Evolutionary conservation across 2,888 invertebrate genomes (phyloP).

Genomic region (Pyrgus malvae): DNA sequence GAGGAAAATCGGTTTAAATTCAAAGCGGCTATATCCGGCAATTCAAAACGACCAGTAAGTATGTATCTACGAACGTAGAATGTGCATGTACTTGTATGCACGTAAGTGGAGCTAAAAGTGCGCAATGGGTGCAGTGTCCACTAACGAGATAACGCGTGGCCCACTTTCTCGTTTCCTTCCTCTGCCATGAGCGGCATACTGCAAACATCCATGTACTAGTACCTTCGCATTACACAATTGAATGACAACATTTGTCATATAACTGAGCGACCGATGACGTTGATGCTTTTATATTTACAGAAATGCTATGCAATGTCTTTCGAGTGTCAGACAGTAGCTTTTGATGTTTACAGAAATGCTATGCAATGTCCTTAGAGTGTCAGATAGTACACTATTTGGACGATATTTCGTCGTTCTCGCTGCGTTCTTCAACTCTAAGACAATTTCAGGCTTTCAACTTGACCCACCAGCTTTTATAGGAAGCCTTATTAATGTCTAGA

Average conservation of each 20-base stretch:
- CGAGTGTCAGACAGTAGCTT: neutral
- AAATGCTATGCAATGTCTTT: neutral
- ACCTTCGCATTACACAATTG: slow-evolving; percentile 28
- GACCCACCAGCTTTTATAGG: too few relatives aligned
- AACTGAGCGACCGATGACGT: slow-evolving; percentile 4
- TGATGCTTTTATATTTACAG: neutral
- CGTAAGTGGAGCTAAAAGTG: neutral
- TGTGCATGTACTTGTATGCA: neutral
- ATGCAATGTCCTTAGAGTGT: too few relatives aligned
- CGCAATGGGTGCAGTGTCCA: slow-evolving; percentile 53
- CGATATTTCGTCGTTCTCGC: too few relatives aligned
- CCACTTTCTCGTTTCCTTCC: slow-evolving; percentile 72
- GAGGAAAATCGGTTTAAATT: neutral
- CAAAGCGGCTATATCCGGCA: neutral
- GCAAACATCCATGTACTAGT: slow-evolving; percentile 30
- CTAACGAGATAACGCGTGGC: slow-evolving; percentile 68
- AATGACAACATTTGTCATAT: slow-evolving; percentile 8
- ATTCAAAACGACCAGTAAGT: neutral
- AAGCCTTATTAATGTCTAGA: too few relatives aligned
- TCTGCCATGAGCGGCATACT: slow-evolving; percentile 43
- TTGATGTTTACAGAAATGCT: neutral
- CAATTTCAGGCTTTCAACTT: too few relatives aligned
- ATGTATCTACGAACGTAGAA: too few relatives aligned
- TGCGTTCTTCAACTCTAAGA: too few relatives aligned
- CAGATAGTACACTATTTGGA: too few relatives aligned